These are phyloP conservation scores for Xiphophorus hellerii DNA, from an alignment of 2,113 vertebrate species.

Conservation along the genomic window DNA sequence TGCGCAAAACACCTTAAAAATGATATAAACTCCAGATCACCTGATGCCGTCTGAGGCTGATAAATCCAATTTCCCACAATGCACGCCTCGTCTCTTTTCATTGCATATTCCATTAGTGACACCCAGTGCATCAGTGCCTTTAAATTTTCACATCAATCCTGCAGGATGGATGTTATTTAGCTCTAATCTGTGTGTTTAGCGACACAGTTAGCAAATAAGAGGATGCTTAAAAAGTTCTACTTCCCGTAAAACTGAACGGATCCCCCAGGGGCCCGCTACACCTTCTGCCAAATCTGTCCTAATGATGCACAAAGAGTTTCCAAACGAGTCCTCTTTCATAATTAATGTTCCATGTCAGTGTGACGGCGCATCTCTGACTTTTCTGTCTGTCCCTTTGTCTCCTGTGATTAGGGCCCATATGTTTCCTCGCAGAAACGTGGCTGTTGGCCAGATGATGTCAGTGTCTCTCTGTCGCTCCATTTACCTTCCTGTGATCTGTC, in stretches of 20 bases:
- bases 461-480: constrained; percentile 38
- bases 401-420: constrained; percentile 50
- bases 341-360: neutral
- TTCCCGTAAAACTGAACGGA: neutral
- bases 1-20: neutral
- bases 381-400: constrained; percentile 44
- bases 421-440: constrained; percentile 37
- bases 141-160: neutral
- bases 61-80: neutral
- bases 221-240: neutral
- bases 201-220: constrained; percentile 2
- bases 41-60: neutral
- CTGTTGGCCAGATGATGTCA: constrained; percentile 64
- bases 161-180: neutral
- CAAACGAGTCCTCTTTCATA: constrained; percentile 1
- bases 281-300: neutral
- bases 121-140: neutral
- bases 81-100: neutral
- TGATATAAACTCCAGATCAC: neutral
- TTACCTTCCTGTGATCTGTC: constrained; percentile 31
- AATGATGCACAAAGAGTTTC: constrained; percentile 16
- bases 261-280: neutral
- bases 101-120: neutral
- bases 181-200: neutral
- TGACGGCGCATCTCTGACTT: neutral